phyloP scores from a whole-genome alignment of 2,113 vertebrate species.

The Lampris incognitus region DNA sequence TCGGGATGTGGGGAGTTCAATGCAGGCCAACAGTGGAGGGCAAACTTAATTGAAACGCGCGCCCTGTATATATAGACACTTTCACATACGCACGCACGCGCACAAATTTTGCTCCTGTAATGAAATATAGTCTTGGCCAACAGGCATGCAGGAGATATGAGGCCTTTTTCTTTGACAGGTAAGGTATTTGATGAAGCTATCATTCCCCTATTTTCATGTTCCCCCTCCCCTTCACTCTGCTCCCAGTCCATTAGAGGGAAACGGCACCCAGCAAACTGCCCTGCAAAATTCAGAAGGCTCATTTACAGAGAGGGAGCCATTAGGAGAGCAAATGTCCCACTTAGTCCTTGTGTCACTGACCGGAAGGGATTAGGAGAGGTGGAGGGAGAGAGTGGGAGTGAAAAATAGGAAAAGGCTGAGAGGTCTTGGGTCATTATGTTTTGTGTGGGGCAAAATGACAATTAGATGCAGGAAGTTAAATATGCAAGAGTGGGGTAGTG shows the following conservation, averaged over 20 bases:
- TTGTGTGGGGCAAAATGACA: slow-evolving; percentile 25
- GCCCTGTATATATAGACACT: background rate
- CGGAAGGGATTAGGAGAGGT: background rate
- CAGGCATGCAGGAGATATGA: background rate
- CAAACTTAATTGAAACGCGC: slow-evolving; percentile 35
- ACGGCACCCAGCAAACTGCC: slow-evolving; percentile 7
- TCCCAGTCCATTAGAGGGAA: background rate
- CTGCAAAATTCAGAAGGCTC: slow-evolving; percentile 35
- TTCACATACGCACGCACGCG: background rate
- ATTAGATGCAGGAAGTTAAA: slow-evolving; percentile 13
- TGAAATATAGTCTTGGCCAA: slow-evolving; percentile 3
- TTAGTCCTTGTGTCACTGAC: slow-evolving; percentile 24
- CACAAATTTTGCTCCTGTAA: slow-evolving; percentile 25
- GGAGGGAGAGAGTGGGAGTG: background rate
- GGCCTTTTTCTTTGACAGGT: slow-evolving; percentile 23
- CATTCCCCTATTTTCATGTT: slow-evolving; percentile 14
- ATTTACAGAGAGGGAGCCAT: slow-evolving; percentile 26
- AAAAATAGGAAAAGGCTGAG: background rate
- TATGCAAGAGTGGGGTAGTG: background rate
- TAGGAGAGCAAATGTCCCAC: slow-evolving; percentile 17
- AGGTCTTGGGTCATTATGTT: slow-evolving; percentile 16
- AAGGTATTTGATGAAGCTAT: slow-evolving; percentile 37
- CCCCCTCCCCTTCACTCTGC: slow-evolving; percentile 22
- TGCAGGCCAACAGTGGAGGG: slow-evolving; percentile 15
- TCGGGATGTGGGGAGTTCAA: background rate